These are phyloP conservation scores for Phaedon cochleariae DNA, from an alignment of 2,888 invertebrate species.

Conservation along the genomic window DNA sequence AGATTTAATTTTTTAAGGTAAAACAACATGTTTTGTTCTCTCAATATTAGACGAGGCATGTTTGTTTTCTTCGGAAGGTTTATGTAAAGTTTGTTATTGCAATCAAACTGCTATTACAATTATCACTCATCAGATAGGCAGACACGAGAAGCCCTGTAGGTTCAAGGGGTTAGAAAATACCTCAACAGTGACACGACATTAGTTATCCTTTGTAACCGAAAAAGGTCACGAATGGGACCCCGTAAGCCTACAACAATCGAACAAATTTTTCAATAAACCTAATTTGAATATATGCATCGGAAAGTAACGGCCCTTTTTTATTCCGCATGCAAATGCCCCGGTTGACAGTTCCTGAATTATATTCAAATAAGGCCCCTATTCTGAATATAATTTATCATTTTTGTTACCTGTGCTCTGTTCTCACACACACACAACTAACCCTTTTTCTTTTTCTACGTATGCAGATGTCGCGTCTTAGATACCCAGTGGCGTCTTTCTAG, in stretches of 20 bases:
- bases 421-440: conserved; percentile 44
- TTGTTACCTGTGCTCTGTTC: conserved; percentile 56
- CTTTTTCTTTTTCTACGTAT: conserved; percentile 36
- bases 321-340: conserved; percentile 58
- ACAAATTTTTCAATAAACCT: conserved; percentile 49
- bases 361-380: conserved; percentile 56
- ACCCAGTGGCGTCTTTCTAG: conserved; percentile 59
- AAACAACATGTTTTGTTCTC: too few relatives aligned
- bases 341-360: conserved; percentile 61
- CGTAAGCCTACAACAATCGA: conserved; percentile 42
- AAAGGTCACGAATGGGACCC: conserved; percentile 35
- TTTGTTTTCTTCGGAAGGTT: too few relatives aligned
- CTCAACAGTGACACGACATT: conserved; percentile 32
- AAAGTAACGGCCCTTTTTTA: conserved; percentile 40
- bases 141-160: neutral
- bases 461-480: conserved; percentile 57
- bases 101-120: too few relatives aligned
- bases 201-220: conserved; percentile 34
- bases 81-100: too few relatives aligned
- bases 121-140: neutral
- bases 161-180: conserved; percentile 35
- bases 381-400: conserved; percentile 56
- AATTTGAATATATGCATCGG: conserved; percentile 50
- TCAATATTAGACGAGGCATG: too few relatives aligned
- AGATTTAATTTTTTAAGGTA: too few relatives aligned